Evolutionary conservation across 1,140 invertebrate species (phyloP).

Genomic region (Ylistrum balloti): DNA sequence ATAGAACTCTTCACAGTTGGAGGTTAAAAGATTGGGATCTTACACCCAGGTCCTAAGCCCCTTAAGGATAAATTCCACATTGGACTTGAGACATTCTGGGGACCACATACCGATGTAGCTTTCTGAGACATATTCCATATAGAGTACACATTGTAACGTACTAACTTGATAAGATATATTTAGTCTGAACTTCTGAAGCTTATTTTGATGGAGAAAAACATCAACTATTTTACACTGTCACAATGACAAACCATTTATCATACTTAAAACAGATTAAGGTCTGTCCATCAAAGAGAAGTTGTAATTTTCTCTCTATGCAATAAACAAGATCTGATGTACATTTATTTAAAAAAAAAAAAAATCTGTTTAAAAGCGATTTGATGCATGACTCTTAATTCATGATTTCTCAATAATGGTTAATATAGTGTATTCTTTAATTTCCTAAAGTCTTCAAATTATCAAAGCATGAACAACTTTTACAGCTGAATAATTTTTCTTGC

Average conservation of each 20-base stretch:
- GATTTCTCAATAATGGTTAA: neutral
- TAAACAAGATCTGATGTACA: slow-evolving; percentile 24
- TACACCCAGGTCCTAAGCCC: neutral
- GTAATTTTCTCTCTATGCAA: neutral
- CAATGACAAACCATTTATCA: neutral
- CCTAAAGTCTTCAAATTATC: neutral
- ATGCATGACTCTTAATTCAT: neutral
- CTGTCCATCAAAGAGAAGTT: slow-evolving; percentile 41
- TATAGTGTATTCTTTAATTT: neutral
- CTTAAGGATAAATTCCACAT: slow-evolving; percentile 16
- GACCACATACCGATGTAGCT: neutral
- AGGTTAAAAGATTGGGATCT: slow-evolving; percentile 19
- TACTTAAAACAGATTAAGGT: slow-evolving; percentile 36
- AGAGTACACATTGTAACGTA: neutral
- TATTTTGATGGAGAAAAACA: neutral
- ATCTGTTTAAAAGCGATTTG: neutral
- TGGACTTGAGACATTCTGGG: neutral
- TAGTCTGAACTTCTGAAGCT: neutral
- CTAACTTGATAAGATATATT: neutral
- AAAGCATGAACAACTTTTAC: neutral
- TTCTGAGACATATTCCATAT: neutral
- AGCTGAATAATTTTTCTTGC: slow-evolving; percentile 9
- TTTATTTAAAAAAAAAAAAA: neutral
- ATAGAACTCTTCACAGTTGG: slow-evolving; percentile 38
- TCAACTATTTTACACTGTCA: neutral